phyloP scores from a whole-genome alignment of 2,888 invertebrate genomes.

The Acleris sparsana region DNA sequence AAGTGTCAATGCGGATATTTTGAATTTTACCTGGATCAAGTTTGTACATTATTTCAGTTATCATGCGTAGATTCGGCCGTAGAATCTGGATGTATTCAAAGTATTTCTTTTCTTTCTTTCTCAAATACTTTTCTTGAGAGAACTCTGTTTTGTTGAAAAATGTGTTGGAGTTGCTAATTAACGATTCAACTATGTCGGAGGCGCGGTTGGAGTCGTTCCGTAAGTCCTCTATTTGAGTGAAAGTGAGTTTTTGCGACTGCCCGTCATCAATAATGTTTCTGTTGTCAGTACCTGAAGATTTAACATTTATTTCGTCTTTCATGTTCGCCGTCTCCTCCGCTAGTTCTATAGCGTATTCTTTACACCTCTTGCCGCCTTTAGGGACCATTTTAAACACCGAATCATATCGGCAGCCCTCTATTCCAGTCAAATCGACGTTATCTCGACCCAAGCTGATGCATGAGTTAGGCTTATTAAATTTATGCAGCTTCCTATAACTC shows the following conservation, averaged over 20 bases:
- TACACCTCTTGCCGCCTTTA: conserved; percentile 80
- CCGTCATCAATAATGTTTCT: conserved; percentile 91
- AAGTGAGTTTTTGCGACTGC: conserved; percentile 91
- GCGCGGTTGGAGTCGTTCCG: conserved; percentile 90
- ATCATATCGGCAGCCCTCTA: conserved; percentile 87
- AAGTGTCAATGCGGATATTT: conserved; percentile 92
- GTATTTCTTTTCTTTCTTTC: conserved; percentile 97
- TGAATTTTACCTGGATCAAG: conserved; percentile 90
- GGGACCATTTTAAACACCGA: conserved; percentile 90
- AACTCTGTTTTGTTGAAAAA: conserved; percentile 96
- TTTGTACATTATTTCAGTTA: conserved; percentile 92
- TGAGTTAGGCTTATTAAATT: conserved; percentile 86
- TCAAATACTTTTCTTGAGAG: conserved; percentile 96
- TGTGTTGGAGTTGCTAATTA: conserved; percentile 95
- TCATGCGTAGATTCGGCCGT: conserved; percentile 90
- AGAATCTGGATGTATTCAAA: conserved; percentile 91
- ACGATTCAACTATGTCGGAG: conserved; percentile 91
- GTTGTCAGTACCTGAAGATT: conserved; percentile 90
- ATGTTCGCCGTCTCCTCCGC: conserved; percentile 75
- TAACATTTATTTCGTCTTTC: conserved; percentile 85
- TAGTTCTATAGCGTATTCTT: conserved; percentile 81
- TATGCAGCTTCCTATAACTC: conserved; percentile 90
- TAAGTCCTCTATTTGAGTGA: conserved; percentile 91
- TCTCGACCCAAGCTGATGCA: conserved; percentile 87
- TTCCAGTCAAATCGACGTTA: conserved; percentile 85